phyloP scores from a whole-genome alignment of 1,140 invertebrate genomes.

The Calliphora vicina region DNA sequence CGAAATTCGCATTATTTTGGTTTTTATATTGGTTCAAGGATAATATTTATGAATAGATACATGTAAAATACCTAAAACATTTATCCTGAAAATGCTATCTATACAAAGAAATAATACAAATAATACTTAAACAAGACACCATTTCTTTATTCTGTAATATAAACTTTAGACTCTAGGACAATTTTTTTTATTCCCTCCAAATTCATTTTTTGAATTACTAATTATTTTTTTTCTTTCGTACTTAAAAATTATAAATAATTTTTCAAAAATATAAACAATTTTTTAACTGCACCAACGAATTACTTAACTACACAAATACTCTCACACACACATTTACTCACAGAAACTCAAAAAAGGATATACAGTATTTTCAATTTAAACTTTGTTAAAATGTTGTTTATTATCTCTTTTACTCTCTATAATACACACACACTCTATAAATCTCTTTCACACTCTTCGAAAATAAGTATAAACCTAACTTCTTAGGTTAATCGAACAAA shows the following conservation, averaged over 20 bases:
- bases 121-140: too few relatives aligned
- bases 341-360: background rate
- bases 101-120: too few relatives aligned
- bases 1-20: too few relatives aligned
- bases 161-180: background rate
- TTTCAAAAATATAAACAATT: background rate
- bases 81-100: too few relatives aligned
- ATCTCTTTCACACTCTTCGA: background rate
- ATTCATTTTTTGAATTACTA: background rate
- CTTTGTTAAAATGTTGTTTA: background rate
- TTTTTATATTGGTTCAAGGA: too few relatives aligned
- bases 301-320: background rate
- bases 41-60: too few relatives aligned
- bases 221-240: background rate
- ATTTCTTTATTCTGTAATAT: background rate
- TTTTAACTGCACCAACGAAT: background rate
- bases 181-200: conserved; percentile 6
- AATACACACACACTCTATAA: background rate
- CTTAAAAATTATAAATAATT: background rate
- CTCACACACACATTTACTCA: background rate
- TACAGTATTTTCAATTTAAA: background rate
- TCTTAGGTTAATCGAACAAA: background rate
- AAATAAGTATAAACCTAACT: background rate
- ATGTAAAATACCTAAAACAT: too few relatives aligned
- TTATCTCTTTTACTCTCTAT: background rate